Percentiles rank a stretch among this genome's conserved stretches.
These are phyloP conservation scores for Amblyjoppa fuscipennis DNA, from an alignment of 2,888 invertebrate genomes.

Conservation along the genomic window DNA sequence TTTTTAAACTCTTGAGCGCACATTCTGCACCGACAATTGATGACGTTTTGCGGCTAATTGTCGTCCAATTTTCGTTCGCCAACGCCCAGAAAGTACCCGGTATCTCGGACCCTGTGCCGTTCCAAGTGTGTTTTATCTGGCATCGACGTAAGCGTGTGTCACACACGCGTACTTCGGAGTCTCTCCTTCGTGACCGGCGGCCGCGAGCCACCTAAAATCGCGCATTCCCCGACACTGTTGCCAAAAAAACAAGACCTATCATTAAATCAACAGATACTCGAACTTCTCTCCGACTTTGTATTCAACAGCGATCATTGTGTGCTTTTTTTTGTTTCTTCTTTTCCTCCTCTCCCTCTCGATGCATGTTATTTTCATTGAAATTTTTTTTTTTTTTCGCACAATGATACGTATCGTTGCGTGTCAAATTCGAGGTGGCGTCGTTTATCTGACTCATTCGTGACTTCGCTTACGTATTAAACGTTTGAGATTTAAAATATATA, in stretches of 20 bases:
- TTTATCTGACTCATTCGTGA: neutral
- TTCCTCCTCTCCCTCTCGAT: no score
- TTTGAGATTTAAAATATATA: neutral
- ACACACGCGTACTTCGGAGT: neutral
- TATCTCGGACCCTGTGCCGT: neutral
- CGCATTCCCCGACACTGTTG: neutral
- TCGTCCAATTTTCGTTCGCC: slow-evolving; percentile 70
- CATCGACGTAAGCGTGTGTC: neutral
- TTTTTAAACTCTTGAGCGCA: neutral
- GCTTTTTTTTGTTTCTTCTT: neutral
- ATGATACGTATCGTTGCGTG: neutral
- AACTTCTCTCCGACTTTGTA: neutral
- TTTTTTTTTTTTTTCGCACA: neutral
- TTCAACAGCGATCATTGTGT: neutral
- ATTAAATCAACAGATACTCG: neutral
- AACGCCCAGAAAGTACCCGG: slow-evolving; percentile 12
- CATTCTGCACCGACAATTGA: slow-evolving; percentile 66
- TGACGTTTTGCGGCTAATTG: slow-evolving; percentile 76
- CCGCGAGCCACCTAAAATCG: neutral
- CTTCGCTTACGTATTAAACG: neutral
- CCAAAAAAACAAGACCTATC: neutral
- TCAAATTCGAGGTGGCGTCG: neutral
- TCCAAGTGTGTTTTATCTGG: neutral
- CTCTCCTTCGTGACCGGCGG: neutral
- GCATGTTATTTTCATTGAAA: neutral